Percentiles rank a stretch among this genome's conserved stretches.
These are phyloP conservation scores for Axea sp. DNA, from an alignment of 2,888 invertebrate genomes.

Conservation along the genomic window DNA sequence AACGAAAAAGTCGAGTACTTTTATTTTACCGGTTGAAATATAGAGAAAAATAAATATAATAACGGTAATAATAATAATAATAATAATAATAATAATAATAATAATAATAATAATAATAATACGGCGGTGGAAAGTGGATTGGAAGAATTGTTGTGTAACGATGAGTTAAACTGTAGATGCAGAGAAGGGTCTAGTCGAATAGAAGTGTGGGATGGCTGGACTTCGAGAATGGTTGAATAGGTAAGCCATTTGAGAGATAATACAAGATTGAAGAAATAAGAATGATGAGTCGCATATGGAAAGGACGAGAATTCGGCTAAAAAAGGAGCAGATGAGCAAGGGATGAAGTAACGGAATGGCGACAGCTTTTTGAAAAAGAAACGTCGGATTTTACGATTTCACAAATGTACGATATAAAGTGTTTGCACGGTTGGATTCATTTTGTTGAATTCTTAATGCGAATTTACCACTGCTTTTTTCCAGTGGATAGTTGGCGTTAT, in stretches of 20 bases:
- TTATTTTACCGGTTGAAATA: constrained; percentile 1
- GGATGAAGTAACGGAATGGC: constrained; percentile 67
- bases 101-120: constrained; percentile 19
- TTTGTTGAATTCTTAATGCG: constrained; percentile 70
- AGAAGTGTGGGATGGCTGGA: constrained; percentile 64
- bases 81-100: too few species aligned
- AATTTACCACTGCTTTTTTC: constrained; percentile 49
- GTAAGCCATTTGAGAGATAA: constrained; percentile 73
- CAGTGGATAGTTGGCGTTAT: constrained; percentile 11
- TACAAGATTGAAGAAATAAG: constrained; percentile 72
- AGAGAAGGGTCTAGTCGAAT: constrained; percentile 46
- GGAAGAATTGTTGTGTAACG: constrained; percentile 21
- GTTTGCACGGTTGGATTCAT: constrained; percentile 67
- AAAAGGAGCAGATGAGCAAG: constrained; percentile 60
- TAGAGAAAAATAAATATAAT: constrained; percentile 13
- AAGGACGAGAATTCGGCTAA: constrained; percentile 56
- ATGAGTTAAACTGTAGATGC: constrained; percentile 26
- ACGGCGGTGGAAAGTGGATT: constrained; percentile 33
- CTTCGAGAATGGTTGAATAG: constrained; percentile 69
- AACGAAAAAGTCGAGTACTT: not conserved
- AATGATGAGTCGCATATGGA: constrained; percentile 62
- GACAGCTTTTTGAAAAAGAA: constrained; percentile 65
- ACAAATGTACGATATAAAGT: constrained; percentile 67
- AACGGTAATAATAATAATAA: constrained; percentile 12
- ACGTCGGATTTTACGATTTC: constrained; percentile 53